Conservation (phyloP, 1,140 invertebrate species). For the Helicoverpa zea region DNA sequence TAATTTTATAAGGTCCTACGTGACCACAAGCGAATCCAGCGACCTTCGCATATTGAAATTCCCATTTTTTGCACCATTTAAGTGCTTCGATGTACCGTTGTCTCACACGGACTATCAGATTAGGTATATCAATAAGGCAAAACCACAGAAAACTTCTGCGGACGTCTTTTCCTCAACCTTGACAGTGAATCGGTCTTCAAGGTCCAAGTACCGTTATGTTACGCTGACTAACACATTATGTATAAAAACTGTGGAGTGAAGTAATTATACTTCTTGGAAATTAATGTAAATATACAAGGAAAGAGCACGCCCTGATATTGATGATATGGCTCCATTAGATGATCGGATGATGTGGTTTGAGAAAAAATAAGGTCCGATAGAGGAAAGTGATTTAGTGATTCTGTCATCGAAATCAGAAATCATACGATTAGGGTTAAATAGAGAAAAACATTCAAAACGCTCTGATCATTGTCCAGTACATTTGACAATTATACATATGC, state of each 20-base stretch:
- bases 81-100: constrained; percentile 5
- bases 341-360: not conserved
- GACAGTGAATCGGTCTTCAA: constrained; percentile 30
- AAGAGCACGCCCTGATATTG: not conserved
- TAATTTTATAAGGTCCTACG: too few species aligned
- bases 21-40: too few species aligned
- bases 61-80: not conserved
- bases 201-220: constrained; percentile 40
- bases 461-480: too few species aligned
- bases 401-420: too few species aligned
- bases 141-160: constrained; percentile 8
- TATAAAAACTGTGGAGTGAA: constrained; percentile 36
- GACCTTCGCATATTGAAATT: not conserved
- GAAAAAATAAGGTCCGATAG: not conserved
- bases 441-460: too few species aligned
- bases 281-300: constrained; percentile 20
- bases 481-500: too few species aligned
- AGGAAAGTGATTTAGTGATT: not conserved
- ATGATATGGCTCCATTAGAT: not conserved
- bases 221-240: constrained; percentile 34
- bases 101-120: constrained; percentile 6
- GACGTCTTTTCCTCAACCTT: constrained; percentile 41
- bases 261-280: constrained; percentile 39
- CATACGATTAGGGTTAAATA: too few species aligned
- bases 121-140: constrained; percentile 4